Evolutionary conservation across 23 tunicate species (phyloP).

Genomic region (Halocynthia aurantium): DNA sequence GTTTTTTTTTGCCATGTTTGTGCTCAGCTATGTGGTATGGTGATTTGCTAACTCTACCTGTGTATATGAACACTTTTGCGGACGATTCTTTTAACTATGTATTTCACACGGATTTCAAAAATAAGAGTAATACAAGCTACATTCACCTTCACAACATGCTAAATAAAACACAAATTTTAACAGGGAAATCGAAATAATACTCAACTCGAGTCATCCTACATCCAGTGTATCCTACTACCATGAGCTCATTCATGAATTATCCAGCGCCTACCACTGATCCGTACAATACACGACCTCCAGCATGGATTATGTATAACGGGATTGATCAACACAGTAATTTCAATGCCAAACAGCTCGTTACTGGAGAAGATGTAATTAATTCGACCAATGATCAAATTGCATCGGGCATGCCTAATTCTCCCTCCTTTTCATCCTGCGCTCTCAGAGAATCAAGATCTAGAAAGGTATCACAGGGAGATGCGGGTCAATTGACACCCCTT

Average conservation of each 20-base stretch:
- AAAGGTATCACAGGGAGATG: neutral
- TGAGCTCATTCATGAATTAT: conserved; percentile 88
- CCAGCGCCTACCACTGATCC: conserved; percentile 59
- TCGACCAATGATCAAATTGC: neutral
- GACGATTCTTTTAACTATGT: neutral
- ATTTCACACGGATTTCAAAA: neutral
- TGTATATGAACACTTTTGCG: neutral
- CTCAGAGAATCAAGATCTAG: neutral
- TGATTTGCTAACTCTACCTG: neutral
- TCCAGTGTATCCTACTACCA: neutral
- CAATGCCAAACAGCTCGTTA: conserved; percentile 15
- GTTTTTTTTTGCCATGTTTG: no score
- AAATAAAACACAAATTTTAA: neutral
- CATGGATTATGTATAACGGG: conserved; percentile 18
- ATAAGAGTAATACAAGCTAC: neutral
- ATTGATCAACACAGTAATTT: neutral
- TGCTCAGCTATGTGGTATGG: no score
- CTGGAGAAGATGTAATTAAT: neutral
- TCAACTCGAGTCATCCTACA: neutral
- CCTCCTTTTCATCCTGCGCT: conserved; percentile 15
- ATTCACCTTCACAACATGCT: neutral
- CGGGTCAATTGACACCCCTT: neutral
- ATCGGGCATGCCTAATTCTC: neutral
- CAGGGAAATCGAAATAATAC: neutral
- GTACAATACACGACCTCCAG: conserved; percentile 27